Base-by-base conservation (phyloP, 1,140 invertebrate species). In the Octopus sinensis region DNA sequence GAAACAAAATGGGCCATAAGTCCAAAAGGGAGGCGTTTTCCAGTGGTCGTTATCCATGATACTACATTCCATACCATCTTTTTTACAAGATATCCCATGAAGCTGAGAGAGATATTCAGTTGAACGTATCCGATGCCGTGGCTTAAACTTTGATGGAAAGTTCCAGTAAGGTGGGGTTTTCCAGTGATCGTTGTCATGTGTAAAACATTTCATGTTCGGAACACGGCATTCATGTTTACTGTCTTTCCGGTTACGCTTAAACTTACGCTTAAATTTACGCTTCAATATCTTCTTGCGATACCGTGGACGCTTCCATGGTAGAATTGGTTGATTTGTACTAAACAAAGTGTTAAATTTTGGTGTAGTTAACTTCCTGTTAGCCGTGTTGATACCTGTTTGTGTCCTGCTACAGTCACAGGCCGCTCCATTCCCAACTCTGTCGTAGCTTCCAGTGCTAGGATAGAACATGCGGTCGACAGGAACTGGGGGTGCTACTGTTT, bases 11-110 rank as follows among this genome's bases (percentile, higher is more conserved):
- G 96, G 96, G 1, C 96, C 97, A 79, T 95, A 93, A 73, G 93
- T 96, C 98, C 97, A 99, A 5, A 96, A 91, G 3, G 97, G 98
- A 4, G 95, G 94, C 0, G 97, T 98, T 85, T 94, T 93, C 97
- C 97, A 99, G 88, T 99, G 97, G 85, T 96, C 94, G 87, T 97
- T 97, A 89, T 98, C 96, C 86, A 89, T 88, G 10, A 85, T 82
- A 23, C 81, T 79, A 85, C 89, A 90, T 62, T 90, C 87, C 68
- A 88, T 73, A n/a, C 86, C 85, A 9, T 85, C 83, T 7, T 85
- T 80, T 68, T 85, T 82, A 84, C 89, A 90, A 62, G 83, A n/a
- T 73, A 73, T 9, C 68, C 68, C 68, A 73, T 73, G 68, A 73
- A 73, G 68, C 13, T 73, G 68, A 73, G 68, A 73, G 13, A 73